Percentiles rank a stretch among this genome's conserved stretches.
Evolutionary conservation across 1,140 invertebrate species (phyloP).

Genomic region (Heliconius congener): DNA sequence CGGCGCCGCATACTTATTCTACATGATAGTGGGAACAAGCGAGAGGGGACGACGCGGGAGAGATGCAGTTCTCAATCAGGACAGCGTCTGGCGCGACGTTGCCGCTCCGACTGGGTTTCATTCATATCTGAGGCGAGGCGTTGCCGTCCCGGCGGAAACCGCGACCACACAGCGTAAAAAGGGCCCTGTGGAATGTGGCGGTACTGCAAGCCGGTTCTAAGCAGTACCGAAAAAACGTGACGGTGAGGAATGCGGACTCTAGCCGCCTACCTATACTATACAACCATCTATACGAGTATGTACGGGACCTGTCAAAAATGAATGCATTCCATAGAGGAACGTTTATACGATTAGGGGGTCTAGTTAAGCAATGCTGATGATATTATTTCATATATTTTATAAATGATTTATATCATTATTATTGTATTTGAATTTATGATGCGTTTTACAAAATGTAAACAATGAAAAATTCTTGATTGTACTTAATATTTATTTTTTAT

Average conservation of each 20-base stretch:
- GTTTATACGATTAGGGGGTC: background rate
- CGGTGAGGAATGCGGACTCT: slow-evolving; percentile 71
- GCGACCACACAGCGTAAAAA: slow-evolving; percentile 79
- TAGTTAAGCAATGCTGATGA: background rate
- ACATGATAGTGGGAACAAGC: slow-evolving; percentile 55
- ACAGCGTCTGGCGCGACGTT: slow-evolving; percentile 75
- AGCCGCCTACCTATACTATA: slow-evolving; percentile 30
- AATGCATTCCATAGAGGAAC: slow-evolving; percentile 19
- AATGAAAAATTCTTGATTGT: background rate
- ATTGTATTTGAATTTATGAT: background rate
- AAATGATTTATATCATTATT: no score
- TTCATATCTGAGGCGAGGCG: slow-evolving; percentile 80
- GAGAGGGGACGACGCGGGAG: slow-evolving; percentile 69
- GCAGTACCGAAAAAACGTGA: slow-evolving; percentile 68
- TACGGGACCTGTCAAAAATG: slow-evolving; percentile 39
- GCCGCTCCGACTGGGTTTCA: slow-evolving; percentile 78
- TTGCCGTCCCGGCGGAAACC: slow-evolving; percentile 80
- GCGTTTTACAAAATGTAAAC: background rate
- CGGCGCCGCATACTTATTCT: slow-evolving; percentile 42
- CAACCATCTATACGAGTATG: slow-evolving; percentile 16
- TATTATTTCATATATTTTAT: background rate
- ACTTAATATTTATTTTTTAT: background rate
- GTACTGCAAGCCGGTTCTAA: slow-evolving; percentile 76
- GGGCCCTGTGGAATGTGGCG: slow-evolving; percentile 76
- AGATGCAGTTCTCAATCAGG: slow-evolving; percentile 78